Evolutionary conservation across 2,113 vertebrate genomes (phyloP), one percentile per base, ranked within the genome.

Genomic region (Apteryx owenii): DNA sequence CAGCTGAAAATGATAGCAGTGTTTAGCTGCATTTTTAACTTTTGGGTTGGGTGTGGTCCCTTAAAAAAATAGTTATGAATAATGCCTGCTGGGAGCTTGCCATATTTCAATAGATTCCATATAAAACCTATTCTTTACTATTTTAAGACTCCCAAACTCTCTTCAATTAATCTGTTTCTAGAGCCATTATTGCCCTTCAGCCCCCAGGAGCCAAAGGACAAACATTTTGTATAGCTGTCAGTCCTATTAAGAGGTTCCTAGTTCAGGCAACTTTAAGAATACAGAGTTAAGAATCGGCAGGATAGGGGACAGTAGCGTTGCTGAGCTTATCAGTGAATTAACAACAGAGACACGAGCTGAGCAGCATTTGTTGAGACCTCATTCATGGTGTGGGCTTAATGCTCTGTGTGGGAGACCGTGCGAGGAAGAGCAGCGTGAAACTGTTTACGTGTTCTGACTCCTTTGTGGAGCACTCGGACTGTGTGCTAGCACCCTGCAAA

Each of bases 51-150:
- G 97, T 98, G 97, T 98, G 97, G 97, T 97, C 81, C 95, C 97
- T 98, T 97, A 98, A 98, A 96, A 95, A 97, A 98, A 96, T 95
- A 97, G 93, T 97, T 98, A 97, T 98, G 97, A 98, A 98, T 98
- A 98, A 98, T 97, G 97, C 96, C 94, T 98, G 33, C 95, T 98
- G 98, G 98, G 97, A 97, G 97, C 96, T 97, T 98, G 98, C 98
- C 98, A 98, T 97, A 50, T 93, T 96, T 96, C 76, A 98, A 94
- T 95, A 96, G 93, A 97, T 97, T 97, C 96, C 96, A 64, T 90
- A 95, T 94, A 98, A 98, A 97, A 97, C 79, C 79, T 96, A 69
- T 97, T 97, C 90, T 88, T 97, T 97, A 96, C 91, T 98, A 93
- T 95, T 96, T 95, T 96, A 97, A 95, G 90, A 91, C 82, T 95